Percentiles rank a stretch among this genome's conserved stretches.
phyloP scores from a whole-genome alignment of 1,140 invertebrate genomes.

The Drosophila lacteicornis region DNA sequence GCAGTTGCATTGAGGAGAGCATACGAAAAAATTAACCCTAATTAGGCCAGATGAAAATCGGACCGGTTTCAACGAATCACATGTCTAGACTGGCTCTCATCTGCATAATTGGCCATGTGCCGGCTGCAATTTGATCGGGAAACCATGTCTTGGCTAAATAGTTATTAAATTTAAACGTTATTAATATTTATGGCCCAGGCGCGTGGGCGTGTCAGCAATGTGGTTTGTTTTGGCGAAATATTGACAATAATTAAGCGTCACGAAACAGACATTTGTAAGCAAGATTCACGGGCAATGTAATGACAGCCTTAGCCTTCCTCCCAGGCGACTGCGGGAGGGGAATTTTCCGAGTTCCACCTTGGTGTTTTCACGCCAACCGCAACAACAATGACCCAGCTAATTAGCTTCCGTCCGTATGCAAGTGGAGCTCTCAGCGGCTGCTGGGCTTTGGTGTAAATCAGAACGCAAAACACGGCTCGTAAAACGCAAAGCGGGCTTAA shows the following conservation, averaged over 20 bases:
- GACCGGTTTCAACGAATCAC: conserved; percentile 60
- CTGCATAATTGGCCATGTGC: conserved; percentile 67
- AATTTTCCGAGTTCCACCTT: conserved; percentile 41
- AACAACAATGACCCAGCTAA: conserved; percentile 64
- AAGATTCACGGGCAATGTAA: conserved; percentile 44
- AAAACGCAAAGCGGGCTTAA: conserved; percentile 10
- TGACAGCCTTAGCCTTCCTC: conserved; percentile 29
- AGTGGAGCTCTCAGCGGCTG: conserved; percentile 19
- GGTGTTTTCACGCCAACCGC: conserved; percentile 59
- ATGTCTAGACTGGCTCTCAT: conserved; percentile 72
- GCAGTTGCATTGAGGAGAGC: conserved; percentile 43
- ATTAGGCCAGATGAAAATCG: conserved; percentile 45
- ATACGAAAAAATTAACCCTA: conserved; percentile 36
- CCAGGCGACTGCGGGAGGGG: neutral
- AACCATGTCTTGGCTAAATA: conserved; percentile 53
- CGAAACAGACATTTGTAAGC: conserved; percentile 35
- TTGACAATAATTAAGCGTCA: conserved; percentile 64
- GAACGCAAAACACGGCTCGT: conserved; percentile 9
- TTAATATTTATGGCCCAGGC: conserved; percentile 72
- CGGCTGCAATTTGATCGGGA: conserved; percentile 29
- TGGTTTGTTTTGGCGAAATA: conserved; percentile 61
- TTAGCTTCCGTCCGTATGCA: conserved; percentile 54
- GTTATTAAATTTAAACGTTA: conserved; percentile 22
- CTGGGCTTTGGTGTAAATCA: conserved; percentile 24
- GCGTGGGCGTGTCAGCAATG: conserved; percentile 39